phyloP scores from a whole-genome alignment of 1,140 invertebrate genomes.

The Drosophila parabipectinata region DNA sequence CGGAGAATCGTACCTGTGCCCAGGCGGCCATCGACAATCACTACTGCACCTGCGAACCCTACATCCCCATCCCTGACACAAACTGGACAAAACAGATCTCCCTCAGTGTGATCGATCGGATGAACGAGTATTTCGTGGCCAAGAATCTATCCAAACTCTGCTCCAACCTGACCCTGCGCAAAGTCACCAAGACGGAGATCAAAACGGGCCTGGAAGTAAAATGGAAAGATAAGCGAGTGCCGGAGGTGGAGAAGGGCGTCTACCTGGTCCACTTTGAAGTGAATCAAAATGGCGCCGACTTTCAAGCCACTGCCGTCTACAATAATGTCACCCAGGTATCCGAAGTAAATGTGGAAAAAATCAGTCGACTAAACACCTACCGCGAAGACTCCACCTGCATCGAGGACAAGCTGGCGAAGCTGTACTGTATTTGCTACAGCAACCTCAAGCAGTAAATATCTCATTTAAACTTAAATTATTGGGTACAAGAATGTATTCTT shows the following conservation, averaged over 20 bases:
- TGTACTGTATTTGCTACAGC: constrained; percentile 84
- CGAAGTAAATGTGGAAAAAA: constrained; percentile 71
- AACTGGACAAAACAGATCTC: constrained; percentile 80
- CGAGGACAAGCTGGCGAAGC: constrained; percentile 84
- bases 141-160: constrained; percentile 59
- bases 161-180: constrained; percentile 33
- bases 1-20: constrained; percentile 88
- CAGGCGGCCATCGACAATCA: constrained; percentile 89
- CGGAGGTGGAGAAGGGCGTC: constrained; percentile 29
- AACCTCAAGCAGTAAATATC: constrained; percentile 10
- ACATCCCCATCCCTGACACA: constrained; percentile 71
- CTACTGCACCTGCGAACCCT: constrained; percentile 90
- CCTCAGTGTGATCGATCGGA: constrained; percentile 83
- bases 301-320: constrained; percentile 86
- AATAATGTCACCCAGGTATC: constrained; percentile 53
- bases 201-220: constrained; percentile 5
- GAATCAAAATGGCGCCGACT: constrained; percentile 84
- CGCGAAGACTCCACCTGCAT: constrained; percentile 85
- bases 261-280: constrained; percentile 56
- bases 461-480: no score
- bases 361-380: constrained; percentile 88
- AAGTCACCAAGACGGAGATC: constrained; percentile 49
- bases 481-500: no score
- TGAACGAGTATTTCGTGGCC: constrained; percentile 74
- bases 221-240: constrained; percentile 3